Evolutionary conservation across 2,888 invertebrate genomes (phyloP), one percentile per base, ranked within the genome.

Genomic region (Actias luna): DNA sequence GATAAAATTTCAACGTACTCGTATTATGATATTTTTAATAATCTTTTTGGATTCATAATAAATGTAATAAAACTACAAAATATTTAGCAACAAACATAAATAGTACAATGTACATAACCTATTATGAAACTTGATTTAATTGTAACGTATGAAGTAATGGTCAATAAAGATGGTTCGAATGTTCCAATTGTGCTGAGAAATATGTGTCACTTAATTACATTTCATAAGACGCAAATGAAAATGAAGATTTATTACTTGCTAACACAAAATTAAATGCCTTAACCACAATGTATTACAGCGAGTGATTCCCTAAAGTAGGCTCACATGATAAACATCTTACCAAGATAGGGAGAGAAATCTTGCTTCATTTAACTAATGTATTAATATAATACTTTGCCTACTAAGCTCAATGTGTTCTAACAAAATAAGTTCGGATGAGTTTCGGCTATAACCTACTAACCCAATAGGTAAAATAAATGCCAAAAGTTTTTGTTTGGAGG

Each of bases 331-430:
- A 87, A 90, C 87, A 88, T 84, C 86, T 84, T 73, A 71, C 73
- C 76, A 78, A 85, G 84, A 85, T 83, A 81, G 87, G 87, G 87
- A 80, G 88, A 83, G 85, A 84, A 87, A 87, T 89, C 87, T 89
- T 88, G 80, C 81, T 85, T 89, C 88, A 91, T 92, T 89, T 89
- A 85, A 88, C 88, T 91, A 90, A 92, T 92, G 90, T 87, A 86
- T 80, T 83, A 80, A 84, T 81, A 83, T 84, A 76, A 79, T 81
- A 74, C 78, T 75, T 73, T 71, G 71, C 76, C 67, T 79, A 73
- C 78, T 75, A 77, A 66, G 71, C 72, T 73, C 75, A 76, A 42
- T 74, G 67, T 69, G 63, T 65, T 57, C 74, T 61, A 67, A 62
- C 68, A 64, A 80, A 76, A 70, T 77, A 77, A 70, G 74, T 73